Evolutionary conservation across 1,140 invertebrate species (phyloP).

Genomic region (Matsumurasca onukii): DNA sequence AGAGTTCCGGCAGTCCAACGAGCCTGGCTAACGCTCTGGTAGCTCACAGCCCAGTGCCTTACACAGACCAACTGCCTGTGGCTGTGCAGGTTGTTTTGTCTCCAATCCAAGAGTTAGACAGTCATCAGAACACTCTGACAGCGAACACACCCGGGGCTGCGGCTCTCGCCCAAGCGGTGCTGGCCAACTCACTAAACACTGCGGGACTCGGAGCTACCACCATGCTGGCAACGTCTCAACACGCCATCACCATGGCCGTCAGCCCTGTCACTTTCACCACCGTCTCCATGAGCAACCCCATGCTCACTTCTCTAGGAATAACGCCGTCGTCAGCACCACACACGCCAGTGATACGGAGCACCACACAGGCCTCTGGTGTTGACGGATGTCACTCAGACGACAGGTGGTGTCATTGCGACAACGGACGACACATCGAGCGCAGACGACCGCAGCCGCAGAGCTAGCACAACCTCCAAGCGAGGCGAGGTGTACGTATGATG

Average conservation of each 20-base stretch:
- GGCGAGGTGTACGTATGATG: slow-evolving; percentile 54
- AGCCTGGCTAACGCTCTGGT: neutral
- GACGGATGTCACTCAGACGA: slow-evolving; percentile 34
- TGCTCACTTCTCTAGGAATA: slow-evolving; percentile 49
- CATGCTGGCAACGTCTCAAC: slow-evolving; percentile 41
- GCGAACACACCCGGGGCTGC: slow-evolving; percentile 48
- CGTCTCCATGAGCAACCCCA: slow-evolving; percentile 49
- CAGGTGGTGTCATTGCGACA: too few relatives aligned
- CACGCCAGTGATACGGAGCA: neutral
- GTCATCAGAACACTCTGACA: slow-evolving; percentile 53
- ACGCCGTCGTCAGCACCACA: slow-evolving; percentile 43
- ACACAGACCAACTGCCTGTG: slow-evolving; percentile 61
- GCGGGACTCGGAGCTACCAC: slow-evolving; percentile 58
- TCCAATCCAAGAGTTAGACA: slow-evolving; percentile 74
- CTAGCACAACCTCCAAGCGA: slow-evolving; percentile 51
- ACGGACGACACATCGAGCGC: too few relatives aligned
- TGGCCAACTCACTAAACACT: slow-evolving; percentile 58
- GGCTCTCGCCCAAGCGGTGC: slow-evolving; percentile 68
- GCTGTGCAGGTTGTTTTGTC: slow-evolving; percentile 66
- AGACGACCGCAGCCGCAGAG: too few relatives aligned
- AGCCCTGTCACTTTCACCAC: slow-evolving; percentile 47
- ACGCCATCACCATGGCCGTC: slow-evolving; percentile 50
- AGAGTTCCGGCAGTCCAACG: slow-evolving; percentile 8
- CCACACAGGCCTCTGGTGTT: slow-evolving; percentile 43
- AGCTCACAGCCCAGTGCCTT: slow-evolving; percentile 10